phyloP scores from a whole-genome alignment of 2,888 invertebrate genomes.

The Lepetodrilus schrolli region DNA sequence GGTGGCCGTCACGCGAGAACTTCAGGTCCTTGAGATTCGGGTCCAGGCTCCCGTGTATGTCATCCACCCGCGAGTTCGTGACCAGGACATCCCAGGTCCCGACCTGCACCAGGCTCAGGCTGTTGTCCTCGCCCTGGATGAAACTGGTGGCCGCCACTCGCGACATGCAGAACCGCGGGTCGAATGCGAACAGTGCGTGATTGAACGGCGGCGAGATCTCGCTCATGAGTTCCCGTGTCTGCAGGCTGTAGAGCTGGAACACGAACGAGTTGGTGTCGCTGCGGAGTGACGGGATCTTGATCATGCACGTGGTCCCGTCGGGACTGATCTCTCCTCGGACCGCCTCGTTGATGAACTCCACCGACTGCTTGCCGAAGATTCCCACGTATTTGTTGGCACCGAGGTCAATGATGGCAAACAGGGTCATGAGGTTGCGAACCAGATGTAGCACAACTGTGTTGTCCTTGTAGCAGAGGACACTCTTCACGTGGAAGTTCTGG shows the following conservation, averaged over 20 bases:
- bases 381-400: slow-evolving; percentile 73
- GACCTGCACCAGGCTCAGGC: slow-evolving; percentile 66
- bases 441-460: slow-evolving; percentile 72
- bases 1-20: slow-evolving; percentile 70
- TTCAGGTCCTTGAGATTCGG: slow-evolving; percentile 68
- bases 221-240: slow-evolving; percentile 59
- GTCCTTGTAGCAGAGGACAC: slow-evolving; percentile 72
- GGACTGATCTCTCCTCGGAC: slow-evolving; percentile 72
- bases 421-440: slow-evolving; percentile 71
- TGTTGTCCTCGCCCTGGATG: slow-evolving; percentile 65
- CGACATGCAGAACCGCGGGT: slow-evolving; percentile 70
- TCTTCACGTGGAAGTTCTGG: slow-evolving; percentile 74
- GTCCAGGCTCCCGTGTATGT: slow-evolving; percentile 64
- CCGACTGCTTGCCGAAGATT: slow-evolving; percentile 72
- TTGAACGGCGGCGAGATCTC: slow-evolving; percentile 64
- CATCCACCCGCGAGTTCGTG: slow-evolving; percentile 68
- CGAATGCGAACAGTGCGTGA: slow-evolving; percentile 71
- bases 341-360: slow-evolving; percentile 71
- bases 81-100: slow-evolving; percentile 65
- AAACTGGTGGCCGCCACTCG: slow-evolving; percentile 73
- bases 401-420: slow-evolving; percentile 73
- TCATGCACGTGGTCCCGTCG: slow-evolving; percentile 70
- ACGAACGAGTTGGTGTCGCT: slow-evolving; percentile 57
- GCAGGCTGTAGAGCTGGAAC: slow-evolving; percentile 70
- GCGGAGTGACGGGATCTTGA: slow-evolving; percentile 65